A percentile compares a stretch with the other conserved stretches of the same genome.
These are phyloP conservation scores for Pipistrellus nathusii DNA, from an alignment of 2,797 vertebrate species.

Conservation along the genomic window DNA sequence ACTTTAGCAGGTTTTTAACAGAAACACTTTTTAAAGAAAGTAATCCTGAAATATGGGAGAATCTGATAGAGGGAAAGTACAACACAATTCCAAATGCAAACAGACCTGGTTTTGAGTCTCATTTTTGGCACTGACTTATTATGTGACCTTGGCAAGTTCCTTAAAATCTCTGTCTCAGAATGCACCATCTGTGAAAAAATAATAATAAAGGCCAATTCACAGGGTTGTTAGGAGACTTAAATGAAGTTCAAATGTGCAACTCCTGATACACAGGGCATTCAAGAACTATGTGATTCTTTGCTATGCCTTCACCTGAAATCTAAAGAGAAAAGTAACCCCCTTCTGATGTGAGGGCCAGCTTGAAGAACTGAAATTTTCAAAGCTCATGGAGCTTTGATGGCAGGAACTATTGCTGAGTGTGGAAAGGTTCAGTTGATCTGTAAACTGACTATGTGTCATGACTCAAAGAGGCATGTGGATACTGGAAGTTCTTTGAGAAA, in stretches of 20 bases:
- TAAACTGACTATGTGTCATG: background rate
- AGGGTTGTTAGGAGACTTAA: background rate
- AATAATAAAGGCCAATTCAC: background rate
- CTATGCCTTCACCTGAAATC: background rate
- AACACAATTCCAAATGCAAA: background rate
- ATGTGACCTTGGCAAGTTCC: background rate
- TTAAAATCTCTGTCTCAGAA: constrained; percentile 36
- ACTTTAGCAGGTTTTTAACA: background rate
- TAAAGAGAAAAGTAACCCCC: background rate
- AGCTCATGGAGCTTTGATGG: background rate
- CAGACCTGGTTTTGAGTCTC: background rate
- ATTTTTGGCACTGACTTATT: background rate
- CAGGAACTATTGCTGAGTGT: background rate
- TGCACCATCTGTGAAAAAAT: background rate
- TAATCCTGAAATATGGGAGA: background rate
- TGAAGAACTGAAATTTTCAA: constrained; percentile 1
- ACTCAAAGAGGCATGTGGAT: background rate
- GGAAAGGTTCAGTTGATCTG: background rate
- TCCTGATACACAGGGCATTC: background rate
- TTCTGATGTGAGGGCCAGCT: background rate
- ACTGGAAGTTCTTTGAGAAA: background rate
- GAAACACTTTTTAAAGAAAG: constrained; percentile 21
- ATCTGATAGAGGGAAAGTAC: background rate
- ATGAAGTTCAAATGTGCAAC: background rate
- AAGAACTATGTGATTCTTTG: background rate